Conservation (phyloP, 2,797 vertebrate genomes). For the Rhinatrema bivittatum region DNA sequence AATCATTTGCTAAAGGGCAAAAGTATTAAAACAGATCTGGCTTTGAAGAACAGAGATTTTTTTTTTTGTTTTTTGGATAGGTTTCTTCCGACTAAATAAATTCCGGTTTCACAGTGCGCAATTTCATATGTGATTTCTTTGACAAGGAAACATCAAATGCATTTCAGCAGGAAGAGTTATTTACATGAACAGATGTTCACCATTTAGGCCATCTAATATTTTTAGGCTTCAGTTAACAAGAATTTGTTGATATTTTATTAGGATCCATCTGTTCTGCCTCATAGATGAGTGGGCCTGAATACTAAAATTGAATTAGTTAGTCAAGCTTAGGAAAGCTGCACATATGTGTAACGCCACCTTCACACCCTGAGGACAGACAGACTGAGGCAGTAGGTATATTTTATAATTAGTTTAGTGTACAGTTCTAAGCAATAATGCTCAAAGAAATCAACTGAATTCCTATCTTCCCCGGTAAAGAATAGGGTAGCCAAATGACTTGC, state of each 20-base stretch:
- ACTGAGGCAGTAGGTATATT: slow-evolving; percentile 31
- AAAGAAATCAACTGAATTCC: not conserved
- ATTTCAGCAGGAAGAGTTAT: slow-evolving; percentile 34
- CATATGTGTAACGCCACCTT: slow-evolving; percentile 34
- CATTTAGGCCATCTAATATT: slow-evolving; percentile 44
- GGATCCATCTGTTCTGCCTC: slow-evolving; percentile 47
- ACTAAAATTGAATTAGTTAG: slow-evolving; percentile 46
- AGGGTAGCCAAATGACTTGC: too few relatives aligned
- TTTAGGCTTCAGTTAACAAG: slow-evolving; percentile 47
- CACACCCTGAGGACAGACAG: slow-evolving; percentile 27
- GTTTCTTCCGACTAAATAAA: too few relatives aligned
- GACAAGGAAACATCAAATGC: slow-evolving; percentile 35
- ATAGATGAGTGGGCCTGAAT: slow-evolving; percentile 45
- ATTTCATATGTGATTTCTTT: slow-evolving; percentile 35
- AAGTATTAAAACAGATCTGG: slow-evolving; percentile 20
- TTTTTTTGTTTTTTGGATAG: too few relatives aligned
- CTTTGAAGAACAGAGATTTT: not conserved
- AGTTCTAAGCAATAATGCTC: slow-evolving; percentile 22
- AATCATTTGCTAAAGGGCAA: slow-evolving; percentile 29
- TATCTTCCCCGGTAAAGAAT: not conserved
- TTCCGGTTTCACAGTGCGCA: slow-evolving; percentile 29
- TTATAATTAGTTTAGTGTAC: slow-evolving; percentile 35
- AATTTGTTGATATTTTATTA: slow-evolving; percentile 43
- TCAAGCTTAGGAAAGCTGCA: slow-evolving; percentile 30
- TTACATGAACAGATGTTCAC: slow-evolving; percentile 57